Evolutionary conservation across 2,113 vertebrate species (phyloP).

Genomic region (Maccullochella peelii): DNA sequence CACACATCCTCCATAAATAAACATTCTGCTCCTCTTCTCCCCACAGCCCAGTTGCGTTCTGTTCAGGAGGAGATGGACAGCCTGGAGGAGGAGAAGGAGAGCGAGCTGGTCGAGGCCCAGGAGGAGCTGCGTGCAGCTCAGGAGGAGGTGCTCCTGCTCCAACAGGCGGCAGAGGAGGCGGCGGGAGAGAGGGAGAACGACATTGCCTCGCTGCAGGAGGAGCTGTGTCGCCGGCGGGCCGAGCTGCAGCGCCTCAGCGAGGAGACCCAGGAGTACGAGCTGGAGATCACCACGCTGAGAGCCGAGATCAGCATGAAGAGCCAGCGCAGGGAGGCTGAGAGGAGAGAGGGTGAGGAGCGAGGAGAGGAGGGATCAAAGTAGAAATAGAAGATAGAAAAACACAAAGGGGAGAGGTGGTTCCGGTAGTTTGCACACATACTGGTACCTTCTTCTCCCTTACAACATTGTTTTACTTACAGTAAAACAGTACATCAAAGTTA

Average conservation of each 20-base stretch:
- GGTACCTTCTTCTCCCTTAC: not conserved
- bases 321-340: constrained; percentile 81
- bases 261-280: constrained; percentile 87
- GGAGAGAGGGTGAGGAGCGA: constrained; percentile 77
- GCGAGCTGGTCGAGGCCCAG: constrained; percentile 85
- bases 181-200: constrained; percentile 88
- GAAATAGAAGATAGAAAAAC: not conserved
- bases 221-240: constrained; percentile 86
- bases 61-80: constrained; percentile 90
- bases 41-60: constrained; percentile 87
- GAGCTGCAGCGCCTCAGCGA: constrained; percentile 86
- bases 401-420: not conserved
- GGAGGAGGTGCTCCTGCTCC: constrained; percentile 87
- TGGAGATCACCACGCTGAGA: constrained; percentile 89
- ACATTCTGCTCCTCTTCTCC: constrained; percentile 2
- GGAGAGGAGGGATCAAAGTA: not conserved
- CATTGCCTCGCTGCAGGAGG: constrained; percentile 90
- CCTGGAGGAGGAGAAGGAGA: constrained; percentile 89
- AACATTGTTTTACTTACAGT: not conserved
- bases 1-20: constrained; percentile 38
- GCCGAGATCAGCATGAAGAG: constrained; percentile 90
- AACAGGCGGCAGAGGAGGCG: constrained; percentile 87
- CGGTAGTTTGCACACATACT: not conserved
- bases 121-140: constrained; percentile 85
- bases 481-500: constrained; percentile 12